Evolutionary conservation across 2,888 invertebrate genomes (phyloP).

Genomic region (Cryptocephalus primarius): DNA sequence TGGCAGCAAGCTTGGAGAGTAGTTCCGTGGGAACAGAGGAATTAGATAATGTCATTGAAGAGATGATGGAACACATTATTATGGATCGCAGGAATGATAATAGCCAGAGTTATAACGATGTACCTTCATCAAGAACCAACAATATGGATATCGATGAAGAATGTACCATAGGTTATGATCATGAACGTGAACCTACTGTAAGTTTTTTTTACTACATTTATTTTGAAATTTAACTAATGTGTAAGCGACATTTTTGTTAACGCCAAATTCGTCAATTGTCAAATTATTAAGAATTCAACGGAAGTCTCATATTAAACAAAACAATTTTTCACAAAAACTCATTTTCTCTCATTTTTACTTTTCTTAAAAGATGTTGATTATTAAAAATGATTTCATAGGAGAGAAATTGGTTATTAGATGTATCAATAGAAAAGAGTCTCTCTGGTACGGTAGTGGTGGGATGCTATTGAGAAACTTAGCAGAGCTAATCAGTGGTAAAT

Average conservation of each 20-base stretch:
- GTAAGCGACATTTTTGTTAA: not conserved
- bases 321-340: too few relatives aligned
- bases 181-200: constrained; percentile 36
- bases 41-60: constrained; percentile 49
- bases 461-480: too few relatives aligned
- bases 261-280: not conserved
- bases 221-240: not conserved
- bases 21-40: constrained; percentile 42
- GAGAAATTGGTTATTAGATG: not conserved
- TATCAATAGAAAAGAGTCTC: too few relatives aligned
- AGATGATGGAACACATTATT: constrained; percentile 56
- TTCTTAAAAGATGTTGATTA: not conserved
- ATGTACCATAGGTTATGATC: constrained; percentile 30
- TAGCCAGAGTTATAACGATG: constrained; percentile 24
- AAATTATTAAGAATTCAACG: not conserved
- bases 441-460: too few relatives aligned
- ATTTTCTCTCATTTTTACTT: too few relatives aligned
- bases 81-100: constrained; percentile 38
- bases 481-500: too few relatives aligned
- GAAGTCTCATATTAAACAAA: too few relatives aligned
- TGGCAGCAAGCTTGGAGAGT: constrained; percentile 45
- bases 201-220: constrained; percentile 8
- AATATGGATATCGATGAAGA: constrained; percentile 37
- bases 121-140: constrained; percentile 26
- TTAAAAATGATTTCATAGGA: not conserved